These are phyloP conservation scores for Paratilapia polleni DNA, from an alignment of 2,113 vertebrate genomes.

Conservation along the genomic window DNA sequence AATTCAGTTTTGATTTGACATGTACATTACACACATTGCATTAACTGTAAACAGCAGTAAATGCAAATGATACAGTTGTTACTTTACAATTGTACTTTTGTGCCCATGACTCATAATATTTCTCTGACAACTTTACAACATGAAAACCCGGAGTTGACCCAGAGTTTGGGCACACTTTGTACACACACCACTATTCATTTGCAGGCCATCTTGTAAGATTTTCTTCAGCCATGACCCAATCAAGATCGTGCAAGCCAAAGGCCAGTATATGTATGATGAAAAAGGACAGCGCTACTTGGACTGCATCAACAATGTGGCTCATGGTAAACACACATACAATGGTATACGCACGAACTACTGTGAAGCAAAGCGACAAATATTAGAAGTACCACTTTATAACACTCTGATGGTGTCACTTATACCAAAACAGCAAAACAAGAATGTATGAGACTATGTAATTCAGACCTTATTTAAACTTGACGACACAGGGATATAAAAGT, in stretches of 20 bases:
- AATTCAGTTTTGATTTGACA: background rate
- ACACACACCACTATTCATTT: background rate
- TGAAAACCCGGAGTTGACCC: background rate
- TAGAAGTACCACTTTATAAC: background rate
- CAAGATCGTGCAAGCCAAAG: constrained; percentile 90
- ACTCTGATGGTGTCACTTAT: accelerated
- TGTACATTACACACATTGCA: background rate
- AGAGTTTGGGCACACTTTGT: background rate
- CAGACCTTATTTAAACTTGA: background rate
- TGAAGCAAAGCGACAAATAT: background rate
- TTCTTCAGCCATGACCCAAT: constrained; percentile 94
- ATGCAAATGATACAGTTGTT: background rate
- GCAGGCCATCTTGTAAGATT: constrained; percentile 94
- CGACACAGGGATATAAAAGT: background rate
- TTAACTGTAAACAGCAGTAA: background rate
- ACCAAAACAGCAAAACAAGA: background rate
- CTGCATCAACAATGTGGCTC: constrained; percentile 98
- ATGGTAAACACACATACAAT: constrained; percentile 80
- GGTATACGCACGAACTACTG: background rate
- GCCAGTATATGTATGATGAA: constrained; percentile 97
- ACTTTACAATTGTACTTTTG: background rate
- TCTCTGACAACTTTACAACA: background rate
- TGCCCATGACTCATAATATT: background rate
- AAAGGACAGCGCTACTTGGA: constrained; percentile 89
- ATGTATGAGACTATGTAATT: background rate